phyloP scores from a whole-genome alignment of 2,113 vertebrate genomes.

The Melospiza georgiana region DNA sequence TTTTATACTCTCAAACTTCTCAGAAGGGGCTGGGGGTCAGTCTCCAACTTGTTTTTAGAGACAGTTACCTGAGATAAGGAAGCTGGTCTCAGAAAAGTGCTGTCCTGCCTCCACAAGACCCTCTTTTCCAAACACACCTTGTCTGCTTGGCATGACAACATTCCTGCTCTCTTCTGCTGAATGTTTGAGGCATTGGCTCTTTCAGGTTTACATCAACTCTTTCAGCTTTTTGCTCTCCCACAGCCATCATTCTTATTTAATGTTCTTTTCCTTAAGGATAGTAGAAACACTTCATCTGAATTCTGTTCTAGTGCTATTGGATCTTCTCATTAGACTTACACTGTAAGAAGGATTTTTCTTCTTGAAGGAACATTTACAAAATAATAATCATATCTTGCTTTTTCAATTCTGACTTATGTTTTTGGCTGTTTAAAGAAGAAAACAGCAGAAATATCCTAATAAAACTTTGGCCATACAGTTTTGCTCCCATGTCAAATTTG shows the following conservation, averaged over 20 bases:
- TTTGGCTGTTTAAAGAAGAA: not conserved
- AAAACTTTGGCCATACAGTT: not conserved
- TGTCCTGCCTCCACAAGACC: not conserved
- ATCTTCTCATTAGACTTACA: not conserved
- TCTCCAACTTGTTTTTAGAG: not conserved
- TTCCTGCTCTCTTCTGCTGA: not conserved
- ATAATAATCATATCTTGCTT: not conserved
- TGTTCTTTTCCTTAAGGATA: not conserved
- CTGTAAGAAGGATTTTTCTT: not conserved
- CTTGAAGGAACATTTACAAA: not conserved
- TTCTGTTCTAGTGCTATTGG: not conserved
- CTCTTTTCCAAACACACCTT: not conserved
- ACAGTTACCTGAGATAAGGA: not conserved
- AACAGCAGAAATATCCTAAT: not conserved
- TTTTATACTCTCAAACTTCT: not conserved
- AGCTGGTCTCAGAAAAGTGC: fast-evolving
- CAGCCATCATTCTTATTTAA: not conserved
- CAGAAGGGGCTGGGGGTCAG: not conserved
- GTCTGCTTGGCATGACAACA: not conserved
- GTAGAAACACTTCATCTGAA: not conserved
- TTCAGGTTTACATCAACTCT: not conserved
- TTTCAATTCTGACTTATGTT: not conserved
- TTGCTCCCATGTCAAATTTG: not conserved
- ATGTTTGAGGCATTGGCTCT: not conserved
- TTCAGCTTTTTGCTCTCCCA: not conserved